These are phyloP conservation scores for Dysidea cf. avara DNA, from an alignment of 37 sponge, comb jelly and placozoan species.

Conservation along the genomic window DNA sequence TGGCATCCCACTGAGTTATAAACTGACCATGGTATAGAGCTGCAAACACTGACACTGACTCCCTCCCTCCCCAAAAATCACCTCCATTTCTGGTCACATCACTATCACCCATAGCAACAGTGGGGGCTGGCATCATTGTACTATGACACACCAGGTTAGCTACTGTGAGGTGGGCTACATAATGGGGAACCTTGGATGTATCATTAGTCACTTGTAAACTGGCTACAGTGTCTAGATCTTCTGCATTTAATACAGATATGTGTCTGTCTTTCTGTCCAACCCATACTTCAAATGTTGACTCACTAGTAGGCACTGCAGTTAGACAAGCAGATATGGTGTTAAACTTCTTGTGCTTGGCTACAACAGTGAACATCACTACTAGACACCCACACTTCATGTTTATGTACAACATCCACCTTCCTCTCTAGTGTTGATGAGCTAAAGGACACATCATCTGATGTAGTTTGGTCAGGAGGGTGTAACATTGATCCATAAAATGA, in stretches of 20 bases:
- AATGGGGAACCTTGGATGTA: conserved; percentile 34
- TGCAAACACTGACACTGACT: conserved; percentile 44
- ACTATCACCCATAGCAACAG: too few species aligned
- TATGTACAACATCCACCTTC: conserved; percentile 19
- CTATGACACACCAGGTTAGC: conserved; percentile 34
- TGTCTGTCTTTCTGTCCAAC: conserved; percentile 59
- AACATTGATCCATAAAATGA: too few species aligned
- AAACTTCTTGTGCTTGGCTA: too few species aligned
- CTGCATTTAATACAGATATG: conserved; percentile 52
- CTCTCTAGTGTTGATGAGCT: background rate
- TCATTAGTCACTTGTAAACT: conserved; percentile 39
- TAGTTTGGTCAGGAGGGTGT: too few species aligned
- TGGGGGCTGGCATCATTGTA: background rate
- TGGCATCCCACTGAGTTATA: conserved; percentile 54
- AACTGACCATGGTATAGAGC: conserved; percentile 59
- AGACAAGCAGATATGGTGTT: too few species aligned
- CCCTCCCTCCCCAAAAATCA: too few species aligned
- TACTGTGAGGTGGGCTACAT: conserved; percentile 40
- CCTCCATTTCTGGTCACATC: too few species aligned
- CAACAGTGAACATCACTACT: conserved; percentile 30
- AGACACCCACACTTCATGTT: conserved; percentile 63
- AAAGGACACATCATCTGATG: background rate
- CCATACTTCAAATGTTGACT: conserved; percentile 56
- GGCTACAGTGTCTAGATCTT: conserved; percentile 15
- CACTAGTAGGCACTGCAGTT: too few species aligned